phyloP scores from a whole-genome alignment of 2,113 vertebrate genomes.

The Microtus pennsylvanicus region DNA sequence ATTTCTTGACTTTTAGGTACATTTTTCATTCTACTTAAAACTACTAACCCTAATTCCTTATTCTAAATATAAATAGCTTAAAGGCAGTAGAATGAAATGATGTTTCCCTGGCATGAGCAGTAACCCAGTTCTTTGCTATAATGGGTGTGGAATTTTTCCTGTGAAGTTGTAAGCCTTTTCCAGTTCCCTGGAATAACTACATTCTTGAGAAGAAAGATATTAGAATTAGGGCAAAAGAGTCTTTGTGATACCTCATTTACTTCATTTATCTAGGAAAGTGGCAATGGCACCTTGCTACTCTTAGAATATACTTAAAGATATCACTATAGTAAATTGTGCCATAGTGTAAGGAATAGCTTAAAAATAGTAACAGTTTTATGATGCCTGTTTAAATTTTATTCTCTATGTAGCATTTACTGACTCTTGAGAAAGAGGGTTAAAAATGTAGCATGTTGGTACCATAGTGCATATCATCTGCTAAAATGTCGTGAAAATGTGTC shows the following conservation, averaged over 20 bases:
- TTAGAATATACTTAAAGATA: not conserved
- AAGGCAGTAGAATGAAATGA: not conserved
- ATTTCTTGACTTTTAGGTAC: not conserved
- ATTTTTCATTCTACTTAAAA: not conserved
- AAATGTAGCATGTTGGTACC: not conserved
- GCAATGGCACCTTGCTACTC: not conserved
- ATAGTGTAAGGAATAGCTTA: not conserved
- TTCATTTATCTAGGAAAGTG: not conserved
- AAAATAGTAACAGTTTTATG: not conserved
- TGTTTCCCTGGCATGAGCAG: not conserved
- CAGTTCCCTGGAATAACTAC: not conserved
- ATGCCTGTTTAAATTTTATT: not conserved
- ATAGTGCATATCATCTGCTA: not conserved
- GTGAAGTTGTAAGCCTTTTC: not conserved
- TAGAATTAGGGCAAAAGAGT: not conserved
- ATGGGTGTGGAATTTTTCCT: not conserved
- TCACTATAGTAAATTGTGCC: slow-evolving; percentile 2
- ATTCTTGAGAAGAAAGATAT: not conserved
- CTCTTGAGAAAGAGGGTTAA: not conserved
- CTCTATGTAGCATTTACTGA: not conserved
- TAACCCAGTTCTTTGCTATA: not conserved
- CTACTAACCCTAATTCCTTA: not conserved
- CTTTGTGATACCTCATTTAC: slow-evolving; percentile 5
- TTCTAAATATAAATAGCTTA: slow-evolving; percentile 17
- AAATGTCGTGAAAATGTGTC: not conserved